These are phyloP conservation scores for Brenthis hecate DNA, from an alignment of 2,888 invertebrate genomes.

Conservation along the genomic window DNA sequence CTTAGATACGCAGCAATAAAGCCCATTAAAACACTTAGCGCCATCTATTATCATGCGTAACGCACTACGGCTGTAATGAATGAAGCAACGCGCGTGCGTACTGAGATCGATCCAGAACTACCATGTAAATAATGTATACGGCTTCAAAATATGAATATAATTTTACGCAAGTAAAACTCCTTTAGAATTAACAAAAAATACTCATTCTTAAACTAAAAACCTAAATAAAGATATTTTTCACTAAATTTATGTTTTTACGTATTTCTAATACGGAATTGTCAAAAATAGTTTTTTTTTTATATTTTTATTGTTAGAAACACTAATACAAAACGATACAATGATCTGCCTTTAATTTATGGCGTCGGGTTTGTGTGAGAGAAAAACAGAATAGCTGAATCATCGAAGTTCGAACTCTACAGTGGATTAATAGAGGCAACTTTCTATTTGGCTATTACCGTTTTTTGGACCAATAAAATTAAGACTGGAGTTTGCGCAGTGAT, in stretches of 20 bases:
- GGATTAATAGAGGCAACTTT: slow-evolving; percentile 25
- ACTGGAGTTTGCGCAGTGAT: slow-evolving; percentile 69
- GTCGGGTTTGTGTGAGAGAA: background rate
- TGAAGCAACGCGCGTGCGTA: slow-evolving; percentile 72
- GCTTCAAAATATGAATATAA: slow-evolving; percentile 49
- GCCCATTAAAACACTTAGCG: slow-evolving; percentile 43
- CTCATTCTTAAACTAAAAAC: background rate
- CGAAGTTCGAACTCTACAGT: slow-evolving; percentile 10
- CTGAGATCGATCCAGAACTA: slow-evolving; percentile 68
- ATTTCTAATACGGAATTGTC: background rate
- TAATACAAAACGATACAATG: background rate
- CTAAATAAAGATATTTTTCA: background rate
- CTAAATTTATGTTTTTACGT: background rate
- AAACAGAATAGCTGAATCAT: slow-evolving; percentile 2
- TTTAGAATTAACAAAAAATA: background rate
- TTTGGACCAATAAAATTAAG: slow-evolving; percentile 39
- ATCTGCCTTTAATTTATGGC: background rate
- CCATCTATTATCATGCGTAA: slow-evolving; percentile 59
- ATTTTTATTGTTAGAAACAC: background rate
- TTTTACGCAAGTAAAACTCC: background rate
- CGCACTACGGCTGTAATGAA: slow-evolving; percentile 57
- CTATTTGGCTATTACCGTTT: slow-evolving; percentile 22
- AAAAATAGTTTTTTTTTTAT: background rate
- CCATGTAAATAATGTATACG: slow-evolving; percentile 71
- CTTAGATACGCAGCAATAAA: background rate